Evolutionary conservation across 2,797 vertebrate species (phyloP).

Genomic region (Xenentodon cancila): DNA sequence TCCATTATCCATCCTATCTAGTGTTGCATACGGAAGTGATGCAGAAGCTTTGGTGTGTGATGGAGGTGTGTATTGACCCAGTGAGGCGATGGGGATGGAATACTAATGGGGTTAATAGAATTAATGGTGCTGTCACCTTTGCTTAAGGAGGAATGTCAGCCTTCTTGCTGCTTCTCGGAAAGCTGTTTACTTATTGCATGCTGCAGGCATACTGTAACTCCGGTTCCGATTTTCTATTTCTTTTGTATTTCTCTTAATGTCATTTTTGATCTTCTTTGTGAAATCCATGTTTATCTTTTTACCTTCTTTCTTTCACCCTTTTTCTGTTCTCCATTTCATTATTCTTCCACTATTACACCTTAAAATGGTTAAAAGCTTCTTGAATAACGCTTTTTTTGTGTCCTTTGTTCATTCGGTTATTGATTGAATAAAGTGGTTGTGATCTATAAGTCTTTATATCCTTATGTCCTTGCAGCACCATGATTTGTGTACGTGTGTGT

Average conservation of each 20-base stretch:
- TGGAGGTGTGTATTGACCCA: conserved; percentile 74
- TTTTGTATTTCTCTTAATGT: conserved; percentile 3
- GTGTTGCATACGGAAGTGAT: conserved; percentile 46
- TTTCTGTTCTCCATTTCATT: background rate
- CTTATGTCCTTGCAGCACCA: conserved; percentile 33
- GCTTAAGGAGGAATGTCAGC: conserved; percentile 54
- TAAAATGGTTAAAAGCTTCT: conserved; percentile 43
- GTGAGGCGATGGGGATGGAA: conserved; percentile 62
- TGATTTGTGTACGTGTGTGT: conserved; percentile 35
- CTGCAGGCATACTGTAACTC: conserved; percentile 22
- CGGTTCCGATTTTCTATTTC: conserved; percentile 9
- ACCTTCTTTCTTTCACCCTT: background rate
- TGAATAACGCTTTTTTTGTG: conserved; percentile 43
- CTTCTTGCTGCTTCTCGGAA: conserved; percentile 34
- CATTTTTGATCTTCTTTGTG: conserved; percentile 5
- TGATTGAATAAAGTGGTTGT: conserved; percentile 71
- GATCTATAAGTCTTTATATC: conserved; percentile 65
- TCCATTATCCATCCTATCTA: conserved; percentile 20
- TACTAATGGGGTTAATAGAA: conserved; percentile 78
- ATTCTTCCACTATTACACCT: conserved; percentile 3
- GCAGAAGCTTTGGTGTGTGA: conserved; percentile 57
- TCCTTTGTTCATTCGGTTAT: conserved; percentile 62
- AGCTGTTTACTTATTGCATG: conserved; percentile 44
- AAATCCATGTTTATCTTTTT: conserved; percentile 5
- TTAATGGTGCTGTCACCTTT: conserved; percentile 75